These are phyloP conservation scores for Geotrypetes seraphini DNA, from an alignment of 2,797 vertebrate genomes.

Conservation along the genomic window DNA sequence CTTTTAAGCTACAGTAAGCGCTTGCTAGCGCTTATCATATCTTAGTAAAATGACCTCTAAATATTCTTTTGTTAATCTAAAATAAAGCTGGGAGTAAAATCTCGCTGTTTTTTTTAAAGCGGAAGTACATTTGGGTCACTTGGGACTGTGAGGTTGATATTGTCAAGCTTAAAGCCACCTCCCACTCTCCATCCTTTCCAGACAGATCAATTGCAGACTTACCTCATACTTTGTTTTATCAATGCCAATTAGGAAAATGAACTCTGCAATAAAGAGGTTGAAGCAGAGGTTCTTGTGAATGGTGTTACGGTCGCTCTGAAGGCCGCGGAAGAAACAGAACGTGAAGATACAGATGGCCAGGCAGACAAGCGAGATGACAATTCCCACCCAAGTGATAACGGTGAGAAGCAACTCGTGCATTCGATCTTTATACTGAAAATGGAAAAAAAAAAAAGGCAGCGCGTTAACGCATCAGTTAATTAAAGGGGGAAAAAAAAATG, in stretches of 20 bases:
- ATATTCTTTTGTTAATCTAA: too few relatives aligned
- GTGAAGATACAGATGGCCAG: constrained; percentile 96
- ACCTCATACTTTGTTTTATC: constrained; percentile 91
- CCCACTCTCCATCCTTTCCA: too few relatives aligned
- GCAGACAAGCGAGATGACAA: constrained; percentile 92
- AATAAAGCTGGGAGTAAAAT: too few relatives aligned
- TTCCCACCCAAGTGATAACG: constrained; percentile 93
- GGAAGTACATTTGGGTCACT: constrained; percentile 34
- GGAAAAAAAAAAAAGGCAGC: constrained; percentile 34
- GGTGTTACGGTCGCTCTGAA: constrained; percentile 96
- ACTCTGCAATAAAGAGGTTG: constrained; percentile 95
- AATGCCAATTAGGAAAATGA: constrained; percentile 95
- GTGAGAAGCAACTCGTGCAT: constrained; percentile 81
- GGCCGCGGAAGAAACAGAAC: constrained; percentile 97
- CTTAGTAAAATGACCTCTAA: too few relatives aligned
- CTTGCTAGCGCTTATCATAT: too few relatives aligned
- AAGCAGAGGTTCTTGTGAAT: constrained; percentile 99
- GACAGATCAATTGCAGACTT: too few relatives aligned
- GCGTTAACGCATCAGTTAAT: constrained; percentile 37
- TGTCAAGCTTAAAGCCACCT: constrained; percentile 44
- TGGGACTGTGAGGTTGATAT: constrained; percentile 38
- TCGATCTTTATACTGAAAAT: constrained; percentile 65
- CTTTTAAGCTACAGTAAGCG: too few relatives aligned
- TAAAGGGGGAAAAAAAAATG: constrained; percentile 21
- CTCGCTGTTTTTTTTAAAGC: too few relatives aligned